Conservation (phyloP, 2,797 vertebrate species). For the Botia almorhae region DNA sequence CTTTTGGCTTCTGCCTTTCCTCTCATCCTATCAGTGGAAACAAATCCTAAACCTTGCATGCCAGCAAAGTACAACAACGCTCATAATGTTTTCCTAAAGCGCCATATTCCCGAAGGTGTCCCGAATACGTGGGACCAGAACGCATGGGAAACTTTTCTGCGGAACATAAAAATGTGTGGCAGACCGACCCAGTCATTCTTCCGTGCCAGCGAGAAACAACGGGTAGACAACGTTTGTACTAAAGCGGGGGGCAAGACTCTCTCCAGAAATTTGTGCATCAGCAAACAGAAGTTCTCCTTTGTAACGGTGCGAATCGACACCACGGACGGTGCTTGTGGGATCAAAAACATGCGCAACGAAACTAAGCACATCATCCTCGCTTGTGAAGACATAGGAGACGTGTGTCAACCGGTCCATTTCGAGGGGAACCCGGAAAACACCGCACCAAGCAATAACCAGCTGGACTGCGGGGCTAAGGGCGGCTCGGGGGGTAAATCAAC, state of each 20-base stretch:
- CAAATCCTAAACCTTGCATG: constrained; percentile 73
- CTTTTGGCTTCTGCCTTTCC: constrained; percentile 27
- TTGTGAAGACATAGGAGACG: constrained; percentile 71
- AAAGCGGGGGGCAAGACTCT: constrained; percentile 64
- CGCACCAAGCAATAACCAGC: constrained; percentile 67
- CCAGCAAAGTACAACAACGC: constrained; percentile 67
- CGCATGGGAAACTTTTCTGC: constrained; percentile 70
- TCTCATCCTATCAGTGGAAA: constrained; percentile 23
- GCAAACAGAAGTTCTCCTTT: constrained; percentile 70
- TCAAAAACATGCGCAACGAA: constrained; percentile 66
- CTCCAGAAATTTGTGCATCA: constrained; percentile 77
- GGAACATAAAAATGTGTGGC: constrained; percentile 62
- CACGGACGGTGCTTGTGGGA: constrained; percentile 62
- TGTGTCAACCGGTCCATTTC: constrained; percentile 78
- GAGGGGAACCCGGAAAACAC: constrained; percentile 67
- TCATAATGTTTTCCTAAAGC: constrained; percentile 65
- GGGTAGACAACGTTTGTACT: constrained; percentile 72
- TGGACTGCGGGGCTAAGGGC: constrained; percentile 60
- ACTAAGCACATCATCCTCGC: constrained; percentile 79
- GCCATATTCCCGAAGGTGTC: constrained; percentile 66
- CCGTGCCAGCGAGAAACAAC: constrained; percentile 58
- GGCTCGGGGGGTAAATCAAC: background rate
- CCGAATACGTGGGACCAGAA: constrained; percentile 64
- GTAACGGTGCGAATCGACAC: constrained; percentile 72
- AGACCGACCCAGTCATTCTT: constrained; percentile 82